These are phyloP conservation scores for Myanophis thanlyinensis DNA, from an alignment of 2,113 vertebrate genomes.

Conservation along the genomic window DNA sequence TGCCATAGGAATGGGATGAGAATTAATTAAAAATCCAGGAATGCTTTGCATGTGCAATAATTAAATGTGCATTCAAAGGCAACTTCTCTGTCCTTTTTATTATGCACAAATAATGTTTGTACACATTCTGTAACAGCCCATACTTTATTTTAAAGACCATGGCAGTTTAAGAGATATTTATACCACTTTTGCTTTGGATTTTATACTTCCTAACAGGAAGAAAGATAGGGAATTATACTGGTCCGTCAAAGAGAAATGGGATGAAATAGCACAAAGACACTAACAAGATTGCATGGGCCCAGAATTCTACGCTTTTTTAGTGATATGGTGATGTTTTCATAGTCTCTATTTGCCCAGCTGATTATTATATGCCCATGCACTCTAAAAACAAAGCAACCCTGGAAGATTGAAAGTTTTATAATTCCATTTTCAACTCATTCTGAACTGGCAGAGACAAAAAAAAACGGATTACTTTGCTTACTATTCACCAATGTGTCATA, in stretches of 20 bases:
- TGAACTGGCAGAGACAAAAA: constrained; percentile 52
- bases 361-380: not conserved
- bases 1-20: not conserved
- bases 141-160: not conserved
- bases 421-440: constrained; percentile 31
- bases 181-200: not conserved
- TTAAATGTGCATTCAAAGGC: not conserved
- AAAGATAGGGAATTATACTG: not conserved
- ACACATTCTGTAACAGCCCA: not conserved
- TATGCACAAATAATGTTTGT: not conserved
- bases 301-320: not conserved
- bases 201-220: not conserved
- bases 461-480: constrained; percentile 40
- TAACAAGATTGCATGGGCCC: not conserved
- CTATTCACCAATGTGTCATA: constrained; percentile 53
- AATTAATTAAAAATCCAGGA: not conserved
- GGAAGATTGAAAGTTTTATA: not conserved
- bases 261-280: not conserved
- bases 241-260: not conserved
- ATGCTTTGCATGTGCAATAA: not conserved
- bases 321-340: not conserved
- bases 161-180: not conserved
- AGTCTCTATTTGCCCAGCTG: not conserved
- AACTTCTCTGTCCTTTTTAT: not conserved
- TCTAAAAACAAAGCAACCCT: not conserved